Evolutionary conservation across 2,888 invertebrate species (phyloP), one percentile per base, ranked within the genome.

Genomic region (Callinectes sapidus): DNA sequence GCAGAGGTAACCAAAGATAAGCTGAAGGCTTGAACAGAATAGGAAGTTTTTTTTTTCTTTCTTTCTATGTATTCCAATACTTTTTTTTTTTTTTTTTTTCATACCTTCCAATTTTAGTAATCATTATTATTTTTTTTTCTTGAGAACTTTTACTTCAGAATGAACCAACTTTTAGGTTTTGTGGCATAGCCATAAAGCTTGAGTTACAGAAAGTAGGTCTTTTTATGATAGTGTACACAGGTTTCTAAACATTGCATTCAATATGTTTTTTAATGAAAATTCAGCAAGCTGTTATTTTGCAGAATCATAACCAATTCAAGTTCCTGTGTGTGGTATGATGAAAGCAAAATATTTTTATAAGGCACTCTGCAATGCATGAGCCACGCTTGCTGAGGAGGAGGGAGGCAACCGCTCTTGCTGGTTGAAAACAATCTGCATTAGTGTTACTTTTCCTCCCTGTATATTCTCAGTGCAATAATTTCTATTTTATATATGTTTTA

Each of bases 401-500:
- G 39, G 91, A 86, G 39, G 86, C 42, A 86, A 71, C 71, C 28
- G 23, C 71, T 71, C 71, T 71, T 71, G 71, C 71, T 39, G 86
- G 8, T 86, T 39, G 39, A 48, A 35, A 86, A 86, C 86, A 86
- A 61, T 28, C 61, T 91, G 91, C 91, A 91, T 87, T 87, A 87
- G 91, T 91, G 91, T 91, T 87, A 91, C n/a, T 91, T 91, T 91
- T 87, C 91, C 91, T 91, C 91, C 87, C 66, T 42, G 39, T 87
- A 91, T 48, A 42, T 61, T 91, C 54, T 71, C 85, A 71, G 89
- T 92, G 91, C 91, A 92, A 71, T 90, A 66, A 92, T 89, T 39
- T 89, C 66, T 92, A 71, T 92, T 89, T 92, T 92, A 92, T 89
- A 55, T 89, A 92, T 81, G 89, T 92, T 92, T 92, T 92, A 92